phyloP scores from a whole-genome alignment of 1,140 invertebrate species.

The Cheumatopsyche charites region DNA sequence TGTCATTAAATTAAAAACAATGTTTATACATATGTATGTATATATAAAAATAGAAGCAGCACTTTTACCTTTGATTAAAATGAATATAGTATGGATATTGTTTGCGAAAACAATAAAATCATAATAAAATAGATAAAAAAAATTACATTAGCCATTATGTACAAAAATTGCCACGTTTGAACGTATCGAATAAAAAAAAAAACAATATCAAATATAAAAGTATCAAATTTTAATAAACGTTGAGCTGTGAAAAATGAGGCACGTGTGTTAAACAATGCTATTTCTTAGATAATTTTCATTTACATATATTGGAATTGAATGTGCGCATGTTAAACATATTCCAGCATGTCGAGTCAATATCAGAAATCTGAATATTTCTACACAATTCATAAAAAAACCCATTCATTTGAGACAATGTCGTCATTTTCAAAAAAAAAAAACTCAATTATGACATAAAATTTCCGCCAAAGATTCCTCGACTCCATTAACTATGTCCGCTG shows the following conservation, averaged over 20 bases:
- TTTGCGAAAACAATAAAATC: slow-evolving; percentile 10
- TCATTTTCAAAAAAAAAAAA: background rate
- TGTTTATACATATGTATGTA: background rate
- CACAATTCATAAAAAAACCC: background rate
- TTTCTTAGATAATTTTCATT: slow-evolving; percentile 4
- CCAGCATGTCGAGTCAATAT: background rate
- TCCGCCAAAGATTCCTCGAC: slow-evolving; percentile 26
- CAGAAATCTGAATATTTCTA: background rate
- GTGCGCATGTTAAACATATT: slow-evolving; percentile 15
- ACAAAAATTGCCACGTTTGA: background rate
- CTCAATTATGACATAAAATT: slow-evolving; percentile 18
- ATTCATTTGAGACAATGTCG: background rate
- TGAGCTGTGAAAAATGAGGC: slow-evolving; percentile 21
- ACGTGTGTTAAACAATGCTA: slow-evolving; percentile 23
- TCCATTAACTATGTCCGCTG: slow-evolving; percentile 5
- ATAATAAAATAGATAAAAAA: background rate
- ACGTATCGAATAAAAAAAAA: background rate
- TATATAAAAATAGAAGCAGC: slow-evolving; percentile 22
- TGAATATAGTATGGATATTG: slow-evolving; percentile 10
- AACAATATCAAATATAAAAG: background rate
- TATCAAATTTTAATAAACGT: slow-evolving; percentile 15
- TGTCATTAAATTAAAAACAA: slow-evolving; percentile 20
- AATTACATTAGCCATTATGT: background rate
- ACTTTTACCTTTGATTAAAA: background rate
- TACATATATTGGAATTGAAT: slow-evolving; percentile 1